Evolutionary conservation across 37 sponge, comb jelly and placozoan species (phyloP), one percentile per base, ranked within the genome.

Genomic region (Hexactinellida sp.): DNA sequence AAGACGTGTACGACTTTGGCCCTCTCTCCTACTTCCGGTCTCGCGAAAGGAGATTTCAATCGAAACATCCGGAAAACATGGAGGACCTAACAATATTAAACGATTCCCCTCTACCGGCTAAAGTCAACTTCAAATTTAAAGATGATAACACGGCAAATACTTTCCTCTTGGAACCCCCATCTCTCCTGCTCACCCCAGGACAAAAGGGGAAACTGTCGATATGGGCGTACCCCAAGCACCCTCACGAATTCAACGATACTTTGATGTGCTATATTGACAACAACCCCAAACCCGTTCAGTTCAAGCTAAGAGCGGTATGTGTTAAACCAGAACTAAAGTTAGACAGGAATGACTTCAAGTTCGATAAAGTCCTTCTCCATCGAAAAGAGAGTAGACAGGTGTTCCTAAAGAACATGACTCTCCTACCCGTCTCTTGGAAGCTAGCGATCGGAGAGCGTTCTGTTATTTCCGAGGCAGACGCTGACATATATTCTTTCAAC

Each of bases 381-480:
- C 92, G 99, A 83, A 91, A 94, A 38, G 93, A 95, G 86, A 92
- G 94, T 0, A 89, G 90, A 36, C 89, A 89, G 24, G 85, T 98
- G 24, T 88, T 90, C 38, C 83, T 98, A 16, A 84, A 89, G 52
- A 98, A 98, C 86, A 86, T 85, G 76, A 93, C 95, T 0, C 85
- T 95, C 36, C 88, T 98, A 0, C 95, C 99, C 35, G 99, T 93
- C 35, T 93, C 91, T 0, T 98, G 99, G 99, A 91, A 92, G 41
- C 88, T 98, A 36, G 91, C 90, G 87, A 96, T 94, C 24, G 84
- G 89, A 54, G 99, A 98, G 24, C 84, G 55, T 36, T 82, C 93
- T 37, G 30, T n/a, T 63, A n/a, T n/a, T 63, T 10, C 76, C 5
- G 76, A 63, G 13, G 5, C 76, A 21, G 76, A 63, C 34, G 99